These are phyloP conservation scores for Melanchra persicariae DNA, from an alignment of 2,888 invertebrate species.

Conservation along the genomic window DNA sequence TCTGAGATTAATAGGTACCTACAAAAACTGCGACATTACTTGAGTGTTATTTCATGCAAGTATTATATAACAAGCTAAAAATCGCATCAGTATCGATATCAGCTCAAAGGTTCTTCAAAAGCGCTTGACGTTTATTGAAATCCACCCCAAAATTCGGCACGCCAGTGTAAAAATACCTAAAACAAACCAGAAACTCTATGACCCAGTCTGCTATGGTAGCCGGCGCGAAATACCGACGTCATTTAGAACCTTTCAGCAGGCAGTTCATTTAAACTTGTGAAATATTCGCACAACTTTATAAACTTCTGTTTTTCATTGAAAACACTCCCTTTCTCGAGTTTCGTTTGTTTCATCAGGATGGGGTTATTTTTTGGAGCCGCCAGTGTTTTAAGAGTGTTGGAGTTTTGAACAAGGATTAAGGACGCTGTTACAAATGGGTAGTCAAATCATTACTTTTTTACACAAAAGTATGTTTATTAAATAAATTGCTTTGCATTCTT, in stretches of 20 bases:
- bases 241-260: slow-evolving; percentile 45
- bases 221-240: slow-evolving; percentile 46
- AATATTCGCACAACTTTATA: slow-evolving; percentile 55
- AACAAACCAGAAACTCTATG: slow-evolving; percentile 6
- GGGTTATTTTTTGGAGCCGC: slow-evolving; percentile 46
- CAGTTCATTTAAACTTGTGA: slow-evolving; percentile 63
- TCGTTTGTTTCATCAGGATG: slow-evolving; percentile 55
- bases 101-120: background rate
- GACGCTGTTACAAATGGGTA: too few relatives aligned
- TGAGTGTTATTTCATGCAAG: background rate
- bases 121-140: background rate
- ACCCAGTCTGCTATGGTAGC: background rate
- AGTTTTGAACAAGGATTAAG: background rate
- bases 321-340: slow-evolving; percentile 37
- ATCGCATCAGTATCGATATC: background rate
- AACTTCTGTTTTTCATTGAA: slow-evolving; percentile 64
- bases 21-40: background rate
- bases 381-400: slow-evolving; percentile 22
- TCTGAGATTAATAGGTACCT: too few relatives aligned
- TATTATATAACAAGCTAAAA: background rate
- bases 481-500: too few relatives aligned
- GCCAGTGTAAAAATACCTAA: slow-evolving; percentile 12
- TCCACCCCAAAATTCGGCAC: background rate
- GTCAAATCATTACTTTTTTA: too few relatives aligned
- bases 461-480: too few relatives aligned